Conservation (phyloP, 2,113 vertebrate species). For the Carassius carassius region DNA sequence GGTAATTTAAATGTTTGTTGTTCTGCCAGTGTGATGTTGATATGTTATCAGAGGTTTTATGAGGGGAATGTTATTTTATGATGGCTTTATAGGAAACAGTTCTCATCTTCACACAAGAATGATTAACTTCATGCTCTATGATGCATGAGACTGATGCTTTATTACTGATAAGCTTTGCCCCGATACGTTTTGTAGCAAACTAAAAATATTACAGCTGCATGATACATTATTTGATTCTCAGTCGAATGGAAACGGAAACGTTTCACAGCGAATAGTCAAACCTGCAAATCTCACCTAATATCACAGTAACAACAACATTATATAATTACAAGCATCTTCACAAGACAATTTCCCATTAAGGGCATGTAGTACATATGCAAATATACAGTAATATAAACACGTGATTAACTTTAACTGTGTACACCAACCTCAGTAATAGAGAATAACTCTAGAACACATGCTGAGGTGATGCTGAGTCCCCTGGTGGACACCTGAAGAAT, state of each 20-base stretch:
- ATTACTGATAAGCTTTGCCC: not conserved
- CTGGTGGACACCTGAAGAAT: not conserved
- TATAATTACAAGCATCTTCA: no score
- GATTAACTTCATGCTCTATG: slow-evolving; percentile 13
- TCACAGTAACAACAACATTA: no score
- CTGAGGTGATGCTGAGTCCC: not conserved
- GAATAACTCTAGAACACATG: not conserved
- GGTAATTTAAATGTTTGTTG: slow-evolving; percentile 43
- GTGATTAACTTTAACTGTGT: not conserved
- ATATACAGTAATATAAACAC: no score
- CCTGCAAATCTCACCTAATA: no score
- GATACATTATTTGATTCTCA: no score
- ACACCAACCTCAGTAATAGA: not conserved
- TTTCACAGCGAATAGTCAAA: no score
- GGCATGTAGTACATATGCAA: no score
- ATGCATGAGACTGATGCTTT: not conserved
- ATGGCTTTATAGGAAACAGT: not conserved
- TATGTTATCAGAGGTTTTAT: slow-evolving; percentile 41
- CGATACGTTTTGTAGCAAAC: no score
- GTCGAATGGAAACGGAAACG: no score
- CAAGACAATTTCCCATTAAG: no score
- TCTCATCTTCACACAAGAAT: slow-evolving; percentile 23
- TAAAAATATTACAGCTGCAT: no score
- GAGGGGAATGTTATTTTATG: slow-evolving; percentile 43
- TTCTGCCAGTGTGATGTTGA: slow-evolving; percentile 18